phyloP scores from a whole-genome alignment of 2,113 vertebrate genomes.

The Phylloscopus trochiloides region DNA sequence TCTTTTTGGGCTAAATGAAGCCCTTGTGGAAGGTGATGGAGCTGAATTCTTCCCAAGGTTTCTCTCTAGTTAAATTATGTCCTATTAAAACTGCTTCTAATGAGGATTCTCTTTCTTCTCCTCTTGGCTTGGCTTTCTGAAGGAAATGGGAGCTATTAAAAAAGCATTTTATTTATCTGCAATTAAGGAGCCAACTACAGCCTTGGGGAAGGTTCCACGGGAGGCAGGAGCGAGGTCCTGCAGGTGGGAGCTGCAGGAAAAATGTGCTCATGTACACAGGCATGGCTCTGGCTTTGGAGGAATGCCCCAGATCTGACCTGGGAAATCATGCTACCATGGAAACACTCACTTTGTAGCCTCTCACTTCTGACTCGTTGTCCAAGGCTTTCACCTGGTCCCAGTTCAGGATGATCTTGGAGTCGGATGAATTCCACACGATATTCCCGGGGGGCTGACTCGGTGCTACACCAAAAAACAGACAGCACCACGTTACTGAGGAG shows the following conservation, averaged over 20 bases:
- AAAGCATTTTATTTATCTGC: constrained; percentile 14
- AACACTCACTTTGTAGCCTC: constrained; percentile 93
- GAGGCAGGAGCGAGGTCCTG: not conserved
- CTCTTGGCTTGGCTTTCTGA: constrained; percentile 5
- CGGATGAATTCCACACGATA: constrained; percentile 93
- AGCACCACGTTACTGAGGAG: not conserved
- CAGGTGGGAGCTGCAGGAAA: not conserved
- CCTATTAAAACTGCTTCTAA: not conserved
- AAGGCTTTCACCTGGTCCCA: constrained; percentile 98
- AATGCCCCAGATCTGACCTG: not conserved
- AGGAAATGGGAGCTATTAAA: constrained; percentile 14
- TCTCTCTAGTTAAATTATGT: not conserved
- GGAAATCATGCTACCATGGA: fast-evolving
- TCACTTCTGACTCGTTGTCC: constrained; percentile 97
- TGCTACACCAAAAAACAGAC: constrained; percentile 71
- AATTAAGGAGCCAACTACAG: not conserved
- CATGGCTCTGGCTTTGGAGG: not conserved
- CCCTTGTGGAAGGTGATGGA: not conserved
- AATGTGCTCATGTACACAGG: fast-evolving
- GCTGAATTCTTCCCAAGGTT: constrained; percentile 5
- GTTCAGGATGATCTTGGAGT: constrained; percentile 96
- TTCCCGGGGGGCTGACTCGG: constrained; percentile 94
- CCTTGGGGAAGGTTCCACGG: not conserved
- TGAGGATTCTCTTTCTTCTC: not conserved
- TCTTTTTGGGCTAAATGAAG: not conserved